These are phyloP conservation scores for Plusia festucae DNA, from an alignment of 2,888 invertebrate species.

Conservation along the genomic window DNA sequence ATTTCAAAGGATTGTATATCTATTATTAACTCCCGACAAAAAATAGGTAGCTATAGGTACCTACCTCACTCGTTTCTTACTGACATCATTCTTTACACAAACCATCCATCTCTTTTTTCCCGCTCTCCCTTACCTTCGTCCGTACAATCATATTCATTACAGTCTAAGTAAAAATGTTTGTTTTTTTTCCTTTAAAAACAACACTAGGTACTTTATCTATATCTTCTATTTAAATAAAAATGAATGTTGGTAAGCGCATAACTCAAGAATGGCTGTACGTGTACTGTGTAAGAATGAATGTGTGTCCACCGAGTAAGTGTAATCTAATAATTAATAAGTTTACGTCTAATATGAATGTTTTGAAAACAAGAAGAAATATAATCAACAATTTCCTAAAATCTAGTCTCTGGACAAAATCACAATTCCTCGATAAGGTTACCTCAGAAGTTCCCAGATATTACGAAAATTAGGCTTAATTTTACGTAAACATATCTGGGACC, in stretches of 20 bases:
- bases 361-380: background rate
- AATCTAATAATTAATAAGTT: no score
- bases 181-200: background rate
- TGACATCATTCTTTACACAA: slow-evolving; percentile 2
- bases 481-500: slow-evolving; percentile 11
- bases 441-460: no score
- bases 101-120: slow-evolving; percentile 4
- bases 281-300: no score
- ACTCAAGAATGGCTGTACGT: no score
- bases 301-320: no score
- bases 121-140: background rate
- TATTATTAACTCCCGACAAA: background rate
- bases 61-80: background rate
- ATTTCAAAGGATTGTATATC: background rate
- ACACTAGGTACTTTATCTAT: no score
- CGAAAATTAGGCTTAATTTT: slow-evolving; percentile 22
- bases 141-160: background rate
- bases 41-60: background rate
- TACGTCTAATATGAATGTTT: no score
- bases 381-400: background rate
- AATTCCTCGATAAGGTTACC: background rate
- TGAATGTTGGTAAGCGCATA: no score
- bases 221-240: no score
- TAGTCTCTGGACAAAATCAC: background rate
- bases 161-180: background rate